These are phyloP conservation scores for Calliphora vicina DNA, from an alignment of 1,140 invertebrate species.

Conservation along the genomic window DNA sequence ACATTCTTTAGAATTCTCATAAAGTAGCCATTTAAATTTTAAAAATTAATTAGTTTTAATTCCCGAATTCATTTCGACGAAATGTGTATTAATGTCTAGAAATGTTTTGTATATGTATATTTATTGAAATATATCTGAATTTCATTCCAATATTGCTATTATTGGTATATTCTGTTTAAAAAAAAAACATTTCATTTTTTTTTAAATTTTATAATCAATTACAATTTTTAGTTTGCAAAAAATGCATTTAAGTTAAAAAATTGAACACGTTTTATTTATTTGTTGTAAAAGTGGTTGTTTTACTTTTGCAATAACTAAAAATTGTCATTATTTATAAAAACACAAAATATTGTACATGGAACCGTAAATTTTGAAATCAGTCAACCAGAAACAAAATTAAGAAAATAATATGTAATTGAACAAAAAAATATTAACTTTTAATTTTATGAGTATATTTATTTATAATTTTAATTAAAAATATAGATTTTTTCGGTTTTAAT, in stretches of 20 bases:
- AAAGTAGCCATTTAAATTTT: slow-evolving; percentile 13
- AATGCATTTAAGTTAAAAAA: slow-evolving; percentile 2
- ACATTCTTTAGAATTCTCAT: slow-evolving; percentile 1
- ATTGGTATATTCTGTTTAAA: neutral
- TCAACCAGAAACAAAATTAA: neutral
- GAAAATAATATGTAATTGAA: too few relatives aligned
- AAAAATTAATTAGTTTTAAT: slow-evolving; percentile 4
- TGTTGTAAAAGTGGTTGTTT: neutral
- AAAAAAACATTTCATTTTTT: neutral
- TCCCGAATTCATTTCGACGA: neutral
- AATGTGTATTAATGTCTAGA: neutral
- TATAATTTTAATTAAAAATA: neutral
- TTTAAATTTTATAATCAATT: neutral
- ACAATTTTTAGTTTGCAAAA: neutral
- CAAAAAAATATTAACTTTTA: neutral
- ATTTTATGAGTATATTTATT: neutral
- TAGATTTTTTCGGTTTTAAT: neutral
- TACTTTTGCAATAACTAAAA: neutral
- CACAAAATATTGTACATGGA: neutral
- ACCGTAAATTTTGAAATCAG: neutral
- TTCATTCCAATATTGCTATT: neutral
- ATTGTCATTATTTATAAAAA: neutral
- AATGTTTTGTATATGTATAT: neutral
- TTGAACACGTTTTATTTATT: slow-evolving; percentile 12
- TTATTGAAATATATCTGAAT: neutral